A percentile compares a stretch with the other conserved stretches of the same genome.
These are phyloP conservation scores for Melanogrammus aeglefinus DNA, from an alignment of 2,797 vertebrate species.

Conservation along the genomic window DNA sequence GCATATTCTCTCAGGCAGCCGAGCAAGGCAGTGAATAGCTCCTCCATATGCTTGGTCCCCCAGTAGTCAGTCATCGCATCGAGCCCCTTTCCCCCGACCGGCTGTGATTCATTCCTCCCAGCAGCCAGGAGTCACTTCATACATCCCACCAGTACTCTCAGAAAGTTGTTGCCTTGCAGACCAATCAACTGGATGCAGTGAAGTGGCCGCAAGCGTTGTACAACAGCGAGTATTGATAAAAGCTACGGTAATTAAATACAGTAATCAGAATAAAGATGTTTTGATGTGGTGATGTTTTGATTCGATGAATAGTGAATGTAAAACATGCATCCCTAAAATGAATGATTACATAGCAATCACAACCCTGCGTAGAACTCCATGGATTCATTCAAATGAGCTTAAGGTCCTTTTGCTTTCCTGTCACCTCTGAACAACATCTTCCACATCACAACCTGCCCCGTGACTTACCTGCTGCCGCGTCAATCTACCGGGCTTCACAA, in stretches of 20 bases:
- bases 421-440: background rate
- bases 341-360: background rate
- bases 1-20: conserved; percentile 1
- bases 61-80: conserved; percentile 38
- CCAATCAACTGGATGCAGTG: background rate
- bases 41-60: conserved; percentile 44
- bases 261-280: background rate
- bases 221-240: background rate
- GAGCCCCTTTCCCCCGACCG: conserved; percentile 21
- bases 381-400: background rate
- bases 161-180: background rate
- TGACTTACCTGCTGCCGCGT: conserved; percentile 45
- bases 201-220: background rate
- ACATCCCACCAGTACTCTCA: conserved; percentile 11
- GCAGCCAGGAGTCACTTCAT: conserved; percentile 29
- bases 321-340: background rate
- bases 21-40: conserved; percentile 43
- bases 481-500: conserved; percentile 2
- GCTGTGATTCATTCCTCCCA: conserved; percentile 12
- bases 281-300: background rate
- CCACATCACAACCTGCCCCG: background rate
- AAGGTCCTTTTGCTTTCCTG: background rate
- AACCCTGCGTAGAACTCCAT: background rate
- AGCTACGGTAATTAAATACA: background rate
- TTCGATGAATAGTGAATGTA: background rate